Evolutionary conservation across 2,113 vertebrate species (phyloP).

Genomic region (Cryptotis parvus): DNA sequence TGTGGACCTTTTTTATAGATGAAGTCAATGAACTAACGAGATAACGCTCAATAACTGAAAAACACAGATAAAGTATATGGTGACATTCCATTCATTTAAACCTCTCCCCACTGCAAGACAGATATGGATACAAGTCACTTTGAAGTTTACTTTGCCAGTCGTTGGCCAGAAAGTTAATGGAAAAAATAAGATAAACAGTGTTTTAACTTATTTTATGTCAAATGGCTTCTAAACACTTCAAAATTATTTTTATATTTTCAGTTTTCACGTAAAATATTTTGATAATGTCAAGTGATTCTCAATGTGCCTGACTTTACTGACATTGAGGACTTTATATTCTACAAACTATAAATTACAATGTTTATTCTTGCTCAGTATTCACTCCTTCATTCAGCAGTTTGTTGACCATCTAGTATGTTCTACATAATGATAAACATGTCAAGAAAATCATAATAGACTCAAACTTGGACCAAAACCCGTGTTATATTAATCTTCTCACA

Average conservation of each 20-base stretch:
- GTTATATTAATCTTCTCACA: neutral
- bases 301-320: neutral
- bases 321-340: neutral
- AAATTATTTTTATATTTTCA: conserved; percentile 45
- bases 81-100: neutral
- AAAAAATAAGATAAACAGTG: conserved; percentile 34
- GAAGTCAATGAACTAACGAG: conserved; percentile 36
- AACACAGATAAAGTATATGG: neutral
- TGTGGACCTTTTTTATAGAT: conserved; percentile 50
- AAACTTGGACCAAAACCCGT: neutral
- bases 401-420: neutral
- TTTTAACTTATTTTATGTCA: neutral
- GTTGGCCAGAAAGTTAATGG: neutral
- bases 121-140: neutral
- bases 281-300: conserved; percentile 11
- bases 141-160: conserved; percentile 40
- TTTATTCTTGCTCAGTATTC: conserved; percentile 34
- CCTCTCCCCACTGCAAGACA: too few species aligned
- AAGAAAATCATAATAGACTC: neutral
- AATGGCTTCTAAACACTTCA: neutral
- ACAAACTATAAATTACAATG: neutral
- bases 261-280: conserved; percentile 45
- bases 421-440: neutral
- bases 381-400: neutral
- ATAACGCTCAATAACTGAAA: neutral